Evolutionary conservation across 2,888 invertebrate genomes (phyloP).

Genomic region (Sminthurinus aureus): DNA sequence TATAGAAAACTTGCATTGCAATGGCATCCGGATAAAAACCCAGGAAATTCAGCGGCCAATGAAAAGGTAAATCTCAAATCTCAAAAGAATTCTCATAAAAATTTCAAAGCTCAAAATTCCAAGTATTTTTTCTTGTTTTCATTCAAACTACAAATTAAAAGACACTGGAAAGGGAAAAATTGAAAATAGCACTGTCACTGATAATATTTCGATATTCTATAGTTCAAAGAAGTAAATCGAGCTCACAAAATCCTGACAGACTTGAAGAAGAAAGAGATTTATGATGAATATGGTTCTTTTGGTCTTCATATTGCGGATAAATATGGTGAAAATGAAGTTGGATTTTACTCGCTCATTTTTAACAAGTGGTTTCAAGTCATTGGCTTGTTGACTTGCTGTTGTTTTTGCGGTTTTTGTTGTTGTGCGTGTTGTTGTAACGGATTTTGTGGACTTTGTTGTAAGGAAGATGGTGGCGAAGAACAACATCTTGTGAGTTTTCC

Average conservation of each 20-base stretch:
- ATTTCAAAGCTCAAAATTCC: not conserved
- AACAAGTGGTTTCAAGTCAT: slow-evolving; percentile 66
- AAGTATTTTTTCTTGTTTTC: not conserved
- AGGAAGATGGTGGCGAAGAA: slow-evolving; percentile 13
- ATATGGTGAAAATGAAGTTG: slow-evolving; percentile 68
- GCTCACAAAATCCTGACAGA: slow-evolving; percentile 67
- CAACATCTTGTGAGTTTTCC: no score
- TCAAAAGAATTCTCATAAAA: no score
- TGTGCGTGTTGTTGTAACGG: slow-evolving; percentile 21
- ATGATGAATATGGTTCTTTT: slow-evolving; percentile 69
- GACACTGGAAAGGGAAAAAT: no score
- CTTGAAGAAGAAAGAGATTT: slow-evolving; percentile 67
- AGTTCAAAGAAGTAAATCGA: slow-evolving; percentile 52
- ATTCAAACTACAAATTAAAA: no score
- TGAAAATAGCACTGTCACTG: no score
- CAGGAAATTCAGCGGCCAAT: slow-evolving; percentile 1
- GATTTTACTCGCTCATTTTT: slow-evolving; percentile 67
- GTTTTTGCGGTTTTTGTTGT: slow-evolving; percentile 26
- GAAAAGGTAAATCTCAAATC: not conserved
- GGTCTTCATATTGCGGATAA: slow-evolving; percentile 66
- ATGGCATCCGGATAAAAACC: slow-evolving; percentile 27
- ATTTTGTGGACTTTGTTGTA: slow-evolving; percentile 25
- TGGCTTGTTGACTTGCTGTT: slow-evolving; percentile 3
- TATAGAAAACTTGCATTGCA: not conserved
- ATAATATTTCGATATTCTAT: not conserved